Evolutionary conservation across 2,888 invertebrate genomes (phyloP).

Genomic region (Torymus aiolomorphi): DNA sequence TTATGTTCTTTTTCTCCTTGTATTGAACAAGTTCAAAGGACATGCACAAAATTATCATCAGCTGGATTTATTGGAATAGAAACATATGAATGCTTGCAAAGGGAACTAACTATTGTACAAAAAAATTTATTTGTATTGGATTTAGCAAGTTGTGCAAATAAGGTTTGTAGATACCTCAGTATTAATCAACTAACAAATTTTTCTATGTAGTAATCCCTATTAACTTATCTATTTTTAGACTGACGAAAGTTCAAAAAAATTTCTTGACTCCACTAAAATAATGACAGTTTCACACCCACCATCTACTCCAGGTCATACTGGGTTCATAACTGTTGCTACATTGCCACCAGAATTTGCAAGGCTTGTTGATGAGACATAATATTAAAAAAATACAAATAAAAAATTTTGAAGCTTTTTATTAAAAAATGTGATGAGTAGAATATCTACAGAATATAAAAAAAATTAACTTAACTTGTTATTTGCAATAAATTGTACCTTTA

Average conservation of each 20-base stretch:
- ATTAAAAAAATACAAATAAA: conserved; percentile 27
- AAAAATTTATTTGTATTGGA: conserved; percentile 82
- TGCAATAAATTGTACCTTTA: conserved; percentile 47
- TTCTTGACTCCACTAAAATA: conserved; percentile 73
- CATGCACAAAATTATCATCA: conserved; percentile 83
- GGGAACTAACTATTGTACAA: conserved; percentile 84
- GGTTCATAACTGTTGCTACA: conserved; percentile 95
- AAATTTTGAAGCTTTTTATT: conserved; percentile 49
- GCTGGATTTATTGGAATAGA: conserved; percentile 89
- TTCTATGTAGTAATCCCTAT: no score
- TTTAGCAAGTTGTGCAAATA: conserved; percentile 82
- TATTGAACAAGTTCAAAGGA: conserved; percentile 98
- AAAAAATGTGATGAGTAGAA: conserved; percentile 32
- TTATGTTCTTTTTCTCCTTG: conserved; percentile 99
- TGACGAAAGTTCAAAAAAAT: conserved; percentile 51
- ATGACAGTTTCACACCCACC: conserved; percentile 84
- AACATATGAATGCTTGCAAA: conserved; percentile 92
- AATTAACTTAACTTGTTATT: conserved; percentile 48
- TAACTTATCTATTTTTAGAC: conserved; percentile 47
- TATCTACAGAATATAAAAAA: conserved; percentile 49
- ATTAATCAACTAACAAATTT: no score
- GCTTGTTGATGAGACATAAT: conserved; percentile 54
- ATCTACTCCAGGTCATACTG: conserved; percentile 94
- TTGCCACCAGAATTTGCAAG: conserved; percentile 82
- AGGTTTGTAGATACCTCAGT: conserved; percentile 75